A percentile compares a stretch with the other conserved stretches of the same genome.
These are phyloP conservation scores for Siniperca scherzeri DNA, from an alignment of 2,797 vertebrate genomes.

Conservation along the genomic window DNA sequence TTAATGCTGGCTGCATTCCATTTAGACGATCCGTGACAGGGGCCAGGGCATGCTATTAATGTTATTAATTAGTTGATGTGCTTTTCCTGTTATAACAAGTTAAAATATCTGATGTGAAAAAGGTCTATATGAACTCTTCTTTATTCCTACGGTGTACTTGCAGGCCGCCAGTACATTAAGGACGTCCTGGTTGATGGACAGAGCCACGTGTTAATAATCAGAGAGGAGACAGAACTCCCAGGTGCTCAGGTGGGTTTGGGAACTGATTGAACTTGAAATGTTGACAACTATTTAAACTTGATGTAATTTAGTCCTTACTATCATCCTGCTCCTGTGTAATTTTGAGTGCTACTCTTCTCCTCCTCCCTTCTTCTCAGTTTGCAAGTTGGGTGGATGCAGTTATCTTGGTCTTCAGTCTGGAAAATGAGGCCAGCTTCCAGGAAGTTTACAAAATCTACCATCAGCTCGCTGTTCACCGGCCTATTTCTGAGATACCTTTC, in stretches of 20 bases:
- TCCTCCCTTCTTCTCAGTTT: conserved; percentile 82
- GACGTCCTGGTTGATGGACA: conserved; percentile 94
- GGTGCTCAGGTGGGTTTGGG: conserved; percentile 87
- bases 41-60: neutral
- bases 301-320: neutral
- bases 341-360: conserved; percentile 4
- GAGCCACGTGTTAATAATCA: conserved; percentile 93
- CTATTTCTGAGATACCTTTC: conserved; percentile 88
- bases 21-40: neutral
- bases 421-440: conserved; percentile 94
- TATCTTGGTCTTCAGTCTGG: conserved; percentile 96
- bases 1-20: neutral
- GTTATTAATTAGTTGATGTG: neutral
- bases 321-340: neutral
- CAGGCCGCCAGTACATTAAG: conserved; percentile 94
- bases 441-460: conserved; percentile 91
- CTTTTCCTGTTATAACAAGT: neutral
- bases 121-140: neutral
- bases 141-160: conserved; percentile 20
- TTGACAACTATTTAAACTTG: neutral
- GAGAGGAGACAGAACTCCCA: conserved; percentile 91
- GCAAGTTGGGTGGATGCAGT: conserved; percentile 94
- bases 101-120: neutral
- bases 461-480: conserved; percentile 87
- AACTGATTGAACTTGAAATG: conserved; percentile 5